phyloP scores from a whole-genome alignment of 2,113 vertebrate genomes.

The Pygoscelis antarcticus region DNA sequence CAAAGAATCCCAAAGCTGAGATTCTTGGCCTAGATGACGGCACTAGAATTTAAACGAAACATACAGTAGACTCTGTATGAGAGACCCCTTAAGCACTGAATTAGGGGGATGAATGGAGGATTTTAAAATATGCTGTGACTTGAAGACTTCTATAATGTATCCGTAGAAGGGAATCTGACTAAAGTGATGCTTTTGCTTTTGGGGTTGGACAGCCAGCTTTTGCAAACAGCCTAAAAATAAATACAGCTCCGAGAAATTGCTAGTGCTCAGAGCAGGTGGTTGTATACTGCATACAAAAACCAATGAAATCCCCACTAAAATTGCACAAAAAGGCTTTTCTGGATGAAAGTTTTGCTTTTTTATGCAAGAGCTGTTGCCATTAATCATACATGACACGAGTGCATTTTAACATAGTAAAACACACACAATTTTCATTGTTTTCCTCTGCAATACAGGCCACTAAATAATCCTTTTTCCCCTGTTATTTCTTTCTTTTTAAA shows the following conservation, averaged over 20 bases:
- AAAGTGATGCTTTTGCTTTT: not conserved
- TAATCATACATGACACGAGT: not conserved
- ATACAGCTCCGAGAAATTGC: not conserved
- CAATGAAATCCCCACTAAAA: not conserved
- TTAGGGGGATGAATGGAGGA: not conserved
- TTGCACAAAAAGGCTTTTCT: not conserved
- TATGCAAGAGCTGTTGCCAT: not conserved
- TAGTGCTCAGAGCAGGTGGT: slow-evolving; percentile 4
- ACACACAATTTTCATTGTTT: not conserved
- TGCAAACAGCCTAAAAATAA: slow-evolving; percentile 7
- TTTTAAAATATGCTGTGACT: not conserved
- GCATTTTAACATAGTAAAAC: not conserved
- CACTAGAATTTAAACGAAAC: slow-evolving; percentile 48
- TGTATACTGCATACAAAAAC: not conserved
- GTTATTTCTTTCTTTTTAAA: not conserved
- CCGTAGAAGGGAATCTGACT: not conserved
- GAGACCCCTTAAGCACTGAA: not conserved
- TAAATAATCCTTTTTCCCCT: not conserved
- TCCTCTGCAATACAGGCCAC: not conserved
- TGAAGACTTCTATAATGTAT: not conserved
- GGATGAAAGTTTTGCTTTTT: not conserved
- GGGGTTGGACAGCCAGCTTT: not conserved
- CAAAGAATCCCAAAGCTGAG: slow-evolving; percentile 56
- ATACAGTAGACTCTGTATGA: not conserved
- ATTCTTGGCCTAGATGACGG: slow-evolving; percentile 36